Conservation (phyloP, 2,888 invertebrate species). For the Phalera bucephala region DNA sequence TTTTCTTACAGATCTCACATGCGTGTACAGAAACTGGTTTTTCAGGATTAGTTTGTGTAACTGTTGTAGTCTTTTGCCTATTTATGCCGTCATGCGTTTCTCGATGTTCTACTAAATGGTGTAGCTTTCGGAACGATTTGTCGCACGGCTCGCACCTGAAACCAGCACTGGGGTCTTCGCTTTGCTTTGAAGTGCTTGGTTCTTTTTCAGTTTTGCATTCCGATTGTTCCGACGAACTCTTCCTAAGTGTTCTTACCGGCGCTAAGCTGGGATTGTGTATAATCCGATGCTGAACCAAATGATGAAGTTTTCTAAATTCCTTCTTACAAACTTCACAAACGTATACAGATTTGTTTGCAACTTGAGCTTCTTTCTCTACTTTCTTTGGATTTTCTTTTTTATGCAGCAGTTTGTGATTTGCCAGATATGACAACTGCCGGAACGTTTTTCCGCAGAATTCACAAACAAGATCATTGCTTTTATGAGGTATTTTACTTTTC, state of each 20-base stretch:
- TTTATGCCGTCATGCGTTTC: slow-evolving; percentile 75
- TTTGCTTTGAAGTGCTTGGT: slow-evolving; percentile 37
- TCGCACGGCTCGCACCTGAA: slow-evolving; percentile 79
- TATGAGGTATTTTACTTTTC: slow-evolving; percentile 30
- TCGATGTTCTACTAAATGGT: slow-evolving; percentile 76
- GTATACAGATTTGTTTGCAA: slow-evolving; percentile 47
- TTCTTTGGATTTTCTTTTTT: slow-evolving; percentile 56
- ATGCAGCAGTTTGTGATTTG: slow-evolving; percentile 68
- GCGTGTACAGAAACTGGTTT: slow-evolving; percentile 45
- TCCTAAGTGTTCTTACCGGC: slow-evolving; percentile 47
- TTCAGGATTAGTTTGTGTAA: slow-evolving; percentile 22
- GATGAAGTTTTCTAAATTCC: slow-evolving; percentile 73
- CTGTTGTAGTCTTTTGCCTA: slow-evolving; percentile 49
- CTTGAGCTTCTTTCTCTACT: slow-evolving; percentile 31
- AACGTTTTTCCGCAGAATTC: slow-evolving; percentile 76
- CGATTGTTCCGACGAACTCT: slow-evolving; percentile 60
- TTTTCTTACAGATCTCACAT: slow-evolving; percentile 73
- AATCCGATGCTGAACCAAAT: slow-evolving; percentile 73
- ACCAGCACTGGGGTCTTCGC: slow-evolving; percentile 65
- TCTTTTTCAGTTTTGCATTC: slow-evolving; percentile 51
- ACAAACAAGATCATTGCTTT: slow-evolving; percentile 54
- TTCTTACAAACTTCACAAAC: slow-evolving; percentile 76
- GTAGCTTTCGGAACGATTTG: slow-evolving; percentile 76
- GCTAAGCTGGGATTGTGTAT: slow-evolving; percentile 57
- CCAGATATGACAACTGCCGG: slow-evolving; percentile 72